A percentile compares a stretch with the other conserved stretches of the same genome.
Evolutionary conservation across 2,888 invertebrate species (phyloP).

Genomic region (Galeruca laticollis): DNA sequence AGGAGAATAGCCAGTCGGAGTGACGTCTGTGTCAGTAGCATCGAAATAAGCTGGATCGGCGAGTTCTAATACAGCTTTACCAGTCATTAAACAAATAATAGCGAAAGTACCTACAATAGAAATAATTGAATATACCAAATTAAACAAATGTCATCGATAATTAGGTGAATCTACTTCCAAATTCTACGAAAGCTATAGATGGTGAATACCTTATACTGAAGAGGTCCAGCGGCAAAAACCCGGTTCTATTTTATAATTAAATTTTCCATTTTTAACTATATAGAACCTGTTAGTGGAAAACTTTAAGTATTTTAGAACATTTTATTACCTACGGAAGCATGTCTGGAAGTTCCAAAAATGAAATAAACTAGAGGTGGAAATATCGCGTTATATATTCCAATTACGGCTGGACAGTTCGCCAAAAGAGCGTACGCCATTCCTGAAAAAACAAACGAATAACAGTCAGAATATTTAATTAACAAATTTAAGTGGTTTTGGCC

Average conservation of each 20-base stretch:
- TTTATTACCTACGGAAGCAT: slow-evolving; percentile 65
- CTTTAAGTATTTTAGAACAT: too few species aligned
- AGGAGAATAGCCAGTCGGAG: slow-evolving; percentile 62
- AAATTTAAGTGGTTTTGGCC: too few species aligned
- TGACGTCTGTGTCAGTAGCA: slow-evolving; percentile 9
- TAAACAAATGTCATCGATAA: too few species aligned
- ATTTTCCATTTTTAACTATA: too few species aligned
- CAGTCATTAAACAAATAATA: slow-evolving; percentile 90
- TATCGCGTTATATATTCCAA: slow-evolving; percentile 71
- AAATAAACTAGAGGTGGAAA: slow-evolving; percentile 68
- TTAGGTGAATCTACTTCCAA: too few species aligned
- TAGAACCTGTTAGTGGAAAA: too few species aligned
- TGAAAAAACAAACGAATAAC: slow-evolving; percentile 50
- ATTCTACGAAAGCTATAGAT: too few species aligned
- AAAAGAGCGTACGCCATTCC: slow-evolving; percentile 72
- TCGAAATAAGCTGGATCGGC: slow-evolving; percentile 57
- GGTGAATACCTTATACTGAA: too few species aligned
- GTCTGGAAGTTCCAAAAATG: slow-evolving; percentile 63
- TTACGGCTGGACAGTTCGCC: slow-evolving; percentile 69
- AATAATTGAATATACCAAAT: too few species aligned
- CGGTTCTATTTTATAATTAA: too few species aligned
- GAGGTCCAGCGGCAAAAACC: too few species aligned
- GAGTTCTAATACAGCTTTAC: slow-evolving; percentile 76
- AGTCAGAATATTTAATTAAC: too few species aligned
- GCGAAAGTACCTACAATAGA: slow-evolving; percentile 78